Evolutionary conservation across 2,113 vertebrate genomes (phyloP), one percentile per base, ranked within the genome.

Genomic region (Tragelaphus buxtoni): DNA sequence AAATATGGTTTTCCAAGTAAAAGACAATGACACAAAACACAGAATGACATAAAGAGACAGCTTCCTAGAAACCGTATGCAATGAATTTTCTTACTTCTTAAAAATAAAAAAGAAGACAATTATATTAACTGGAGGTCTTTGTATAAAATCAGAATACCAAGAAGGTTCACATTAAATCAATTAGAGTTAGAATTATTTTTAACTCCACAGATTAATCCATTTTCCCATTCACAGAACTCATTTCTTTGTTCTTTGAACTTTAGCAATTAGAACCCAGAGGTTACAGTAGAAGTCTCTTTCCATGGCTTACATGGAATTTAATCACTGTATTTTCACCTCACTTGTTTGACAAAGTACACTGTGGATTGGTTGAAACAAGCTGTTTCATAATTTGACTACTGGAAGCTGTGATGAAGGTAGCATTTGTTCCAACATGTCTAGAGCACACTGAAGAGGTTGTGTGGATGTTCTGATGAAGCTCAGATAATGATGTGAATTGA

Each of bases 101-200:
- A 87, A 89, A 91, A 39, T 72, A 11, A 95, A 92, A 51, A 81
- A 17, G 35, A 72, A 94, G 35, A 61, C 20, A 90, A 79, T 74
- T 90, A 45, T 88, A 53, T 56, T 79, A 80, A 61, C 9, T 53
- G 5, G 79, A 93, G 17, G 11, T 45, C 45, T 88, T 76, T 56
- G 14, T 53, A 58, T 96, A 76, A 91, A 90, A 56, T 49, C 20
- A 42, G 45, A 85, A 28, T 92, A 61, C 56, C 5, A 91, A 42
- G 28, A 49, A 55, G 77, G 4, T 61, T 81, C 28, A 83, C 10
- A 69, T 30, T 87, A 60, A 12, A 13, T 56, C 63, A 74, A 91
- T 90, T 77, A 92, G 11, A 87, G 61, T 32, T 39, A n/a, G 91
- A 76, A 26, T 77, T 95, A 81, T 85, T 89, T 83, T 95, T 92